Percentiles rank a stretch among this genome's conserved stretches.
Conservation (phyloP, 2,113 vertebrate genomes). For the cat (Felis catus) region DNA sequence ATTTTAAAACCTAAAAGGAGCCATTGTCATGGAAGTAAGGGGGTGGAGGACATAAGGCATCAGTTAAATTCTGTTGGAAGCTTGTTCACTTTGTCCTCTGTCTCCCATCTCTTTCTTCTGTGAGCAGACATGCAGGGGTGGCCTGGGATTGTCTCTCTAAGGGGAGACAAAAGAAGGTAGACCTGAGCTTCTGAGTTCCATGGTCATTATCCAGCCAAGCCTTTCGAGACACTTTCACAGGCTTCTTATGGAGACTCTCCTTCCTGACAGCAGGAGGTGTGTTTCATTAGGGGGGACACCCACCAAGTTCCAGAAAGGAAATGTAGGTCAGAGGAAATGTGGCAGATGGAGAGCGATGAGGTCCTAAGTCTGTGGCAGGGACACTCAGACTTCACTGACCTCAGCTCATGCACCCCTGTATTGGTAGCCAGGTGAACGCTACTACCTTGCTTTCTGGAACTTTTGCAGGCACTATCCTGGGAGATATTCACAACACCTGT, state of each 20-base stretch:
- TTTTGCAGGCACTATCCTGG: background rate
- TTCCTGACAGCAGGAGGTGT: background rate
- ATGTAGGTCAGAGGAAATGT: slow-evolving; percentile 26
- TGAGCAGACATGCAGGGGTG: background rate
- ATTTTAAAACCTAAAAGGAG: background rate
- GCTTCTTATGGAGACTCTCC: background rate
- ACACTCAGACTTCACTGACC: background rate
- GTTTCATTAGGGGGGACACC: background rate
- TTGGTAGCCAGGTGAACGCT: background rate
- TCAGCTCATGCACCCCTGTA: background rate
- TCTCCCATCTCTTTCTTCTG: background rate
- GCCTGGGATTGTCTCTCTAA: background rate
- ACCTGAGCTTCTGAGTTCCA: background rate
- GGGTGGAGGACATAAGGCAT: background rate
- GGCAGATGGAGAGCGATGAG: background rate
- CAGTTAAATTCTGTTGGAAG: background rate
- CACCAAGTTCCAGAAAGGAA: slow-evolving; percentile 14
- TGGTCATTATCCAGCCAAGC: background rate
- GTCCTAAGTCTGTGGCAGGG: background rate
- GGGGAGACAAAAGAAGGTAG: background rate
- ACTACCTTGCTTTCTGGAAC: background rate
- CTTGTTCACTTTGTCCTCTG: background rate
- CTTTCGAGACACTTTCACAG: background rate
- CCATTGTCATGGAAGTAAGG: background rate
- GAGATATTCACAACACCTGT: background rate